Percentiles rank a stretch among this genome's conserved stretches.
Evolutionary conservation across 2,888 invertebrate species (phyloP).

Genomic region (Mylabris sibirica): DNA sequence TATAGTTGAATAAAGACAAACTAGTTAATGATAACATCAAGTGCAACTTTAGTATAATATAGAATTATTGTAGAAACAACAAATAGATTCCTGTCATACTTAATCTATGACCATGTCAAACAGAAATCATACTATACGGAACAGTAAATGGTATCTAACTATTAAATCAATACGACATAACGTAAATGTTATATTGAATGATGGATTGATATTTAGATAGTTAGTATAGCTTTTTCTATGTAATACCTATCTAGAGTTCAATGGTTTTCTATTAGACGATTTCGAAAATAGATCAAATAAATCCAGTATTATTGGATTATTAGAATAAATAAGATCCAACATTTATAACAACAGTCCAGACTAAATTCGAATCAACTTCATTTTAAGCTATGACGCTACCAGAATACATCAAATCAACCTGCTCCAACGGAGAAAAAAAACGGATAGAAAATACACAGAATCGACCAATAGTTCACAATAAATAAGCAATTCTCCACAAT

Average conservation of each 20-base stretch:
- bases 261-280: not conserved
- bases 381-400: not conserved
- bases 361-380: not conserved
- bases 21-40: slow-evolving; percentile 2
- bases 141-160: not conserved
- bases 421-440: not conserved
- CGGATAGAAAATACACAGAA: not conserved
- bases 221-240: not conserved
- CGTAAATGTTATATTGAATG: not conserved
- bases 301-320: not conserved
- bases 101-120: not conserved
- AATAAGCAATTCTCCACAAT: no score
- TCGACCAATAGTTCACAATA: not conserved
- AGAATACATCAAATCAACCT: not conserved
- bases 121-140: not conserved
- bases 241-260: not conserved
- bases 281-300: not conserved
- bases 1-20: not conserved
- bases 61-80: not conserved
- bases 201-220: slow-evolving; percentile 4
- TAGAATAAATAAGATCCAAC: not conserved
- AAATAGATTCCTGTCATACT: not conserved
- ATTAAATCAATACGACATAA: slow-evolving; percentile 8
- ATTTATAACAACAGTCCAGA: not conserved
- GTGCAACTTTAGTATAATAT: not conserved